Conservation (phyloP, 2,797 vertebrate genomes). For the Siniperca undulata region DNA sequence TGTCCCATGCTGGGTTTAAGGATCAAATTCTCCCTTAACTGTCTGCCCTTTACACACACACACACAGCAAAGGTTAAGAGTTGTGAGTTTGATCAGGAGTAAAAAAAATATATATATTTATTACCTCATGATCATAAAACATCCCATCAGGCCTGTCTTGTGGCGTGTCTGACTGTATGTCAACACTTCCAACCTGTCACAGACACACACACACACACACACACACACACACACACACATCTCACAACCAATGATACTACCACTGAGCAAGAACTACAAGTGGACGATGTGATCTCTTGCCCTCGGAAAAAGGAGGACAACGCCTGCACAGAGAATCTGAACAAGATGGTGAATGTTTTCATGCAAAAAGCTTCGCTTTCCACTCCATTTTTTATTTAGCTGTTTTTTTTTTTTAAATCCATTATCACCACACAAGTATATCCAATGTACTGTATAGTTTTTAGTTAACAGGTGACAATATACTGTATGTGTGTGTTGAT, state of each 20-base stretch:
- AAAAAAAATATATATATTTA: neutral
- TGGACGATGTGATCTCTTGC: neutral
- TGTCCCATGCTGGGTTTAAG: neutral
- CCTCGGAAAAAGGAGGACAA: neutral
- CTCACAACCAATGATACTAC: neutral
- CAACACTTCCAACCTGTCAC: neutral
- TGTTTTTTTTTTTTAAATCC: neutral
- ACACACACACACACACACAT: neutral
- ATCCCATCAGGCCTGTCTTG: neutral
- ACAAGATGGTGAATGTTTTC: neutral
- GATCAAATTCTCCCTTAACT: conserved; percentile 50
- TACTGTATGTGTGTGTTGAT: no score
- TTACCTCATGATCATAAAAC: neutral
- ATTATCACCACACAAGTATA: neutral
- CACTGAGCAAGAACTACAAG: neutral
- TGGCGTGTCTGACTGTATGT: neutral
- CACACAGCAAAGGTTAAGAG: neutral
- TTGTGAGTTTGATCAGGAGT: neutral
- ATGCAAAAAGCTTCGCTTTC: neutral
- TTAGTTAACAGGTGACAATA: neutral
- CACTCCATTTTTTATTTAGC: neutral
- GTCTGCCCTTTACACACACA: conserved; percentile 37
- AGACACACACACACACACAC: neutral
- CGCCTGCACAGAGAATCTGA: neutral
- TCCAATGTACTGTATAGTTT: neutral